Conservation (phyloP, 2,888 invertebrate species). For the Zonitis immaculata region DNA sequence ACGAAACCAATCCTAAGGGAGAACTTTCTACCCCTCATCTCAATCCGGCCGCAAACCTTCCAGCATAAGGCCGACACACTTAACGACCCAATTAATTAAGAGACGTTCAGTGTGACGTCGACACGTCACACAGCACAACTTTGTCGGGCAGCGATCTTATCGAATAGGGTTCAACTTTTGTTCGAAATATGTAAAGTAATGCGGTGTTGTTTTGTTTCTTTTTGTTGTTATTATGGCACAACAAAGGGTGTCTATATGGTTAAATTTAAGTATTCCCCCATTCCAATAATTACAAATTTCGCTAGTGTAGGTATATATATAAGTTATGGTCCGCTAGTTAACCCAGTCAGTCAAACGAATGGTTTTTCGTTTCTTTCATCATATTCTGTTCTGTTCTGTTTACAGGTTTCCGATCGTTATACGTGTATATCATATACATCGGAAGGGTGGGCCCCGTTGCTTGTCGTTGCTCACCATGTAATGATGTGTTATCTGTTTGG, state of each 20-base stretch:
- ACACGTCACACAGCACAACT: neutral
- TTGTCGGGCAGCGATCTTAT: too few species aligned
- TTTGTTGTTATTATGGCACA: too few species aligned
- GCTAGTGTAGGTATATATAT: neutral
- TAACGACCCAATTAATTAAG: constrained; percentile 1
- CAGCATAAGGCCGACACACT: neutral
- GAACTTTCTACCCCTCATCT: neutral
- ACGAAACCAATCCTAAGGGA: neutral
- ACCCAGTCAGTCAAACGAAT: neutral
- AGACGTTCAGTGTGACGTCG: neutral
- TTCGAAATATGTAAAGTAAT: neutral
- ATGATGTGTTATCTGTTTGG: neutral
- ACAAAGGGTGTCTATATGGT: too few species aligned
- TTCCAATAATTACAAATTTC: neutral
- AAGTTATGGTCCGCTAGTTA: neutral
- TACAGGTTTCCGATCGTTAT: neutral
- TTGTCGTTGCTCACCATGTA: neutral
- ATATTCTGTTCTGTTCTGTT: neutral
- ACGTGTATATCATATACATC: neutral
- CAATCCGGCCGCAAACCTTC: constrained; percentile 1
- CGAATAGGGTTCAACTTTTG: too few species aligned
- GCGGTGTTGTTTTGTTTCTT: too few species aligned
- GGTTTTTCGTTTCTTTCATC: neutral
- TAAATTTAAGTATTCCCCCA: neutral
- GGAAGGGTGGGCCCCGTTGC: neutral